Base-by-base conservation (phyloP, 1,140 invertebrate genomes). In the Eulimnadia texana region DNA sequence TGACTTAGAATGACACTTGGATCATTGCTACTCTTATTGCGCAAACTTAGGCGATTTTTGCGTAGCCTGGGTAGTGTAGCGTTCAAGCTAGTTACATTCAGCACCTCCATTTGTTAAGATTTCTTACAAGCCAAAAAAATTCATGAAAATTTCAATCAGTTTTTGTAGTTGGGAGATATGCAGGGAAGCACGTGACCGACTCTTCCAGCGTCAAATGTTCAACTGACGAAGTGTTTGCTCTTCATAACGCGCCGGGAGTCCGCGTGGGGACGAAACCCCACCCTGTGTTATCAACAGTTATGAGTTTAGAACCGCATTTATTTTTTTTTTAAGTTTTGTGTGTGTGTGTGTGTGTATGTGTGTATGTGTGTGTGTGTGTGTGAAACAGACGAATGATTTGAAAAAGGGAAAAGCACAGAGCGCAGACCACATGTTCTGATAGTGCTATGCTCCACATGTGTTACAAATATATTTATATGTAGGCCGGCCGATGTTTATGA, bases 341-440 rank as follows among this genome's bases (percentile, higher is more conserved):
- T n/a, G n/a, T n/a, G n/a, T n/a, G n/a, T n/a, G n/a, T n/a, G n/a
- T n/a, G n/a, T n/a, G n/a, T n/a, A n/a, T n/a, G n/a, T n/a, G n/a
- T n/a, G n/a, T n/a, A n/a, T n/a, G n/a, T n/a, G n/a, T n/a, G 33
- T 6, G 33, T 6, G 6, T 6, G 33, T 42, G 33, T 42, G 33
- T 6, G 16, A 6, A 42, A 16, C 16, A 9, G 33, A 16, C 6
- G 33, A 42, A 42, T 6, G 16, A 42, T 42, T 6, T 16, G 33
- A 16, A 42, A 16, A 16, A 42, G 16, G 33, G 33, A 42, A 42
- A n/a, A n/a, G n/a, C 33, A 6, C 33, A 42, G 33, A 6, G 33
- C 52, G 42, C 23, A 58, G 55, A 29, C 23, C 55, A 58, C 55
- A 58, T 58, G 55, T 58, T 22, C 55, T 58, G 27, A 33, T 28